phyloP scores from a whole-genome alignment of 2,113 vertebrate genomes.

The Alosa alosa region DNA sequence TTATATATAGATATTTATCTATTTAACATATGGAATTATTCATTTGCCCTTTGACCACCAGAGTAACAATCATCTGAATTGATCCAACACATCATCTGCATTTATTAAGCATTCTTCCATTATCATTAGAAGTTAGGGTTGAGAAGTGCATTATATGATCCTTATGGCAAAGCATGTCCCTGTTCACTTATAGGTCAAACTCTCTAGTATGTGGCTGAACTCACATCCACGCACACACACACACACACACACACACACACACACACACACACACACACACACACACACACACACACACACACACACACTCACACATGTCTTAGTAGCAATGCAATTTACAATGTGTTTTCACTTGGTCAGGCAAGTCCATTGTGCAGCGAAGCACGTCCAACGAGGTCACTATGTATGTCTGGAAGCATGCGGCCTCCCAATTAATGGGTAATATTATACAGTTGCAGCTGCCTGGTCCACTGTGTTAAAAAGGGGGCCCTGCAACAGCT shows the following conservation, averaged over 20 bases:
- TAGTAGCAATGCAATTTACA: constrained; percentile 20
- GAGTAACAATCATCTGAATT: neutral
- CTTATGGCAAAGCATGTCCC: neutral
- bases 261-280: neutral
- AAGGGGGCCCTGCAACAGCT: constrained; percentile 61
- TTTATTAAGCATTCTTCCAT: neutral
- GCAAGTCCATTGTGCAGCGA: constrained; percentile 24
- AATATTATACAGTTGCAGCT: constrained; percentile 67
- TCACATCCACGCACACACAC: neutral
- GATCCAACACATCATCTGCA: too few species aligned
- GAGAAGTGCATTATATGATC: neutral
- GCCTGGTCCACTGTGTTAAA: constrained; percentile 57
- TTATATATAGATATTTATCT: neutral
- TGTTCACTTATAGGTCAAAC: neutral
- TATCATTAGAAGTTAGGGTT: neutral
- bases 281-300: neutral
- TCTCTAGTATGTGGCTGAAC: neutral
- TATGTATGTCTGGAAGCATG: constrained; percentile 42
- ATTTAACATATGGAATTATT: neutral
- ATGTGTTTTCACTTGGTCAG: constrained; percentile 34
- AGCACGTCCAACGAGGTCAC: constrained; percentile 42
- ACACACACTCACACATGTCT: neutral
- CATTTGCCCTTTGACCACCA: neutral
- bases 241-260: constrained; percentile 6
- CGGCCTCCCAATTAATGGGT: constrained; percentile 62